Percentiles rank a stretch among this genome's conserved stretches.
These are phyloP conservation scores for Andrena bucephala DNA, from an alignment of 2,888 invertebrate genomes.

Conservation along the genomic window DNA sequence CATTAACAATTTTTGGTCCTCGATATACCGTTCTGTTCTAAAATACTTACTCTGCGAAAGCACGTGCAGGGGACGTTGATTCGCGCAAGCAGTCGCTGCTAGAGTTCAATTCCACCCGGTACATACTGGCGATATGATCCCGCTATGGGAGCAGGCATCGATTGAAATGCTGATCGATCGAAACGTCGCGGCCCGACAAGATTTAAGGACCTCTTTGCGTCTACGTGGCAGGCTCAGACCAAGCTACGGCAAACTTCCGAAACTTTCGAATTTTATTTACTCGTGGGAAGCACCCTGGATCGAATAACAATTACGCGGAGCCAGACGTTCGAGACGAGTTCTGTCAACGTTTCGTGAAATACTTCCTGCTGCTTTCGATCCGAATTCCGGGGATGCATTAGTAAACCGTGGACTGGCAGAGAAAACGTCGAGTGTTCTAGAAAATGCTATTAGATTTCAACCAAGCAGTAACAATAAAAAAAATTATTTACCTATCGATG, in stretches of 20 bases:
- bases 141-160: slow-evolving; percentile 41
- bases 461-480: too few species aligned
- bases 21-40: slow-evolving; percentile 73
- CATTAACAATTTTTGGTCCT: slow-evolving; percentile 75
- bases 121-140: slow-evolving; percentile 58
- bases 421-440: too few species aligned
- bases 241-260: slow-evolving; percentile 13
- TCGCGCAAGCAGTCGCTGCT: slow-evolving; percentile 17
- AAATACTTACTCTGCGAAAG: slow-evolving; percentile 56
- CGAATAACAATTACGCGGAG: slow-evolving; percentile 54
- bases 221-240: slow-evolving; percentile 39
- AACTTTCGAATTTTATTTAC: slow-evolving; percentile 56
- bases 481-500: too few species aligned
- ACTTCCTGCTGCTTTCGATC: not conserved
- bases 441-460: too few species aligned
- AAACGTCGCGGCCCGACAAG: slow-evolving; percentile 51
- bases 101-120: slow-evolving; percentile 65
- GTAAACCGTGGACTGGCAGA: not conserved
- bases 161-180: slow-evolving; percentile 66
- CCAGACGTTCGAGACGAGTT: slow-evolving; percentile 11
- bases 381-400: not conserved
- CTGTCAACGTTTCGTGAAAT: slow-evolving; percentile 14
- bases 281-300: slow-evolving; percentile 29
- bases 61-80: slow-evolving; percentile 49
- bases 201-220: slow-evolving; percentile 56